Percentiles rank a stretch among this genome's conserved stretches.
Evolutionary conservation across 1,140 invertebrate genomes (phyloP).

Genomic region (Maconellicoccus hirsutus): DNA sequence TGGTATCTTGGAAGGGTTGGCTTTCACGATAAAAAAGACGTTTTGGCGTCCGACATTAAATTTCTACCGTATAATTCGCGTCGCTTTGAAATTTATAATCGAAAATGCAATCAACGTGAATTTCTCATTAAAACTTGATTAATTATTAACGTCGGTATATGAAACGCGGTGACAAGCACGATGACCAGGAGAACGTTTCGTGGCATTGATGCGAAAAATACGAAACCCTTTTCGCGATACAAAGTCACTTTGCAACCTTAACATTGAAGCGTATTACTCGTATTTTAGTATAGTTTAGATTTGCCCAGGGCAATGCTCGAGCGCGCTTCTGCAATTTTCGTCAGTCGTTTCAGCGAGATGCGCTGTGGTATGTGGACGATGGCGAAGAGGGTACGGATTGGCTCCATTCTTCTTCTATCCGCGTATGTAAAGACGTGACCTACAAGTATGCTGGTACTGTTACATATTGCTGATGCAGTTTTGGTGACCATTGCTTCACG

Average conservation of each 20-base stretch:
- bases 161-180: background rate
- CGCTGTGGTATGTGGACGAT: background rate
- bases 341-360: background rate
- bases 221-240: background rate
- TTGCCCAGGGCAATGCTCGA: background rate
- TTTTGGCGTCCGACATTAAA: background rate
- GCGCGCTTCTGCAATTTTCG: background rate
- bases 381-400: background rate
- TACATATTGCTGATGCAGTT: background rate
- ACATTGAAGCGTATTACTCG: background rate
- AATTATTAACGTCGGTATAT: background rate
- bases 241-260: slow-evolving; percentile 3
- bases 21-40: background rate
- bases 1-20: background rate
- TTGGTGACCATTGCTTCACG: background rate
- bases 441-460: background rate
- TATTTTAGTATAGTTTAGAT: background rate
- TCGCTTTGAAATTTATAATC: slow-evolving; percentile 4
- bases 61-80: background rate
- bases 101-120: slow-evolving; percentile 8
- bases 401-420: too few species aligned
- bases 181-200: background rate
- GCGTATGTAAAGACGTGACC: background rate
- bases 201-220: background rate
- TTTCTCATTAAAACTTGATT: slow-evolving; percentile 3